phyloP scores from a whole-genome alignment of 2,113 vertebrate genomes.

The Nothobranchius kuhntae region DNA sequence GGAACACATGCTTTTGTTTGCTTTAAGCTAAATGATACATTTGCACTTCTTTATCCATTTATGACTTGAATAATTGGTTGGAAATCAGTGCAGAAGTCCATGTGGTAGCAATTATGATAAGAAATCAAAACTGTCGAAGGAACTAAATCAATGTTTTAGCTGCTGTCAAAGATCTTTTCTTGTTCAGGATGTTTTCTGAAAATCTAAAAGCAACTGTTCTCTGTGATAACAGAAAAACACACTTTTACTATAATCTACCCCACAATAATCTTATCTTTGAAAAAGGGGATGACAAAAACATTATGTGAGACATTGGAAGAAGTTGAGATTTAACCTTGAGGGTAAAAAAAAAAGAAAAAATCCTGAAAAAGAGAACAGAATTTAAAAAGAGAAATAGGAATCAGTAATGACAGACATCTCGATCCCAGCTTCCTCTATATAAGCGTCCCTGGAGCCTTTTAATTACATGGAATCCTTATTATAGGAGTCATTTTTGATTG shows the following conservation, averaged over 20 bases:
- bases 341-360: constrained; percentile 7
- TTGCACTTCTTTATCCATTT: too few relatives aligned
- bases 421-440: constrained; percentile 42
- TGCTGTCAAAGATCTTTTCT: constrained; percentile 19
- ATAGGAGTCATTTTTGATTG: constrained; percentile 36
- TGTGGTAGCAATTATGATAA: constrained; percentile 3
- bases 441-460: constrained; percentile 28
- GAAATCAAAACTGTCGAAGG: constrained; percentile 19
- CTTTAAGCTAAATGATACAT: neutral
- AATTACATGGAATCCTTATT: constrained; percentile 47
- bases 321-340: constrained; percentile 39
- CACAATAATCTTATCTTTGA: constrained; percentile 33
- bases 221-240: constrained; percentile 28
- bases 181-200: neutral
- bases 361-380: constrained; percentile 27
- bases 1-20: neutral
- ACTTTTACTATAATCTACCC: constrained; percentile 34
- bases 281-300: constrained; percentile 14
- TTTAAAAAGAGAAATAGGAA: constrained; percentile 16
- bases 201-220: constrained; percentile 19
- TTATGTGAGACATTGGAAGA: constrained; percentile 23
- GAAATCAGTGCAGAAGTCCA: neutral
- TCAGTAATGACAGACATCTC: constrained; percentile 51
- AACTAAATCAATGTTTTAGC: constrained; percentile 10
- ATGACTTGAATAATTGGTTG: neutral